A percentile compares a stretch with the other conserved stretches of the same genome.
Evolutionary conservation across 2,113 vertebrate genomes (phyloP).

Genomic region (Acanthisitta chloris): DNA sequence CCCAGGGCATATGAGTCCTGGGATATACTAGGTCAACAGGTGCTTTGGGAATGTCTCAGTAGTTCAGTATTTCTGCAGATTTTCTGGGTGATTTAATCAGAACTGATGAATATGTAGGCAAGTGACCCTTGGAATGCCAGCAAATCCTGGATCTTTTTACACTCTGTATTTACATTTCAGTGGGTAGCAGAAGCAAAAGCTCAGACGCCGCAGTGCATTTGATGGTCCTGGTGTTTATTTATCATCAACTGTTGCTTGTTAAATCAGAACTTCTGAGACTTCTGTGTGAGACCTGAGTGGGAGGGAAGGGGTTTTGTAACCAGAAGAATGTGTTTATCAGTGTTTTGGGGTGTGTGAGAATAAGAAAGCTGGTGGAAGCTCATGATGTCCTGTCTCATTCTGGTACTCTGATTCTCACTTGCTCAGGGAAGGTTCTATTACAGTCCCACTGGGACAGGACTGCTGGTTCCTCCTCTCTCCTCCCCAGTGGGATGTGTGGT

Average conservation of each 20-base stretch:
- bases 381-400: background rate
- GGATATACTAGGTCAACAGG: background rate
- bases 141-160: background rate
- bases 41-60: background rate
- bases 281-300: constrained; percentile 37
- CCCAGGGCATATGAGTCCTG: background rate
- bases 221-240: constrained; percentile 56
- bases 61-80: background rate
- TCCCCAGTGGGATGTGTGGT: background rate
- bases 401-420: accelerated
- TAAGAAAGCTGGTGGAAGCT: background rate
- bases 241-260: constrained; percentile 3
- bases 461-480: background rate
- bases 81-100: background rate
- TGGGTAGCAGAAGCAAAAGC: constrained; percentile 14
- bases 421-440: background rate
- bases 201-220: background rate
- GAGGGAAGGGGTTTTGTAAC: constrained; percentile 43
- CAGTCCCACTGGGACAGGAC: background rate
- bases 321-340: constrained; percentile 2
- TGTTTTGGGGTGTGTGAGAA: background rate
- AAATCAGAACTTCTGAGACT: constrained; percentile 49
- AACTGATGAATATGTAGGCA: background rate
- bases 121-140: background rate
- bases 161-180: constrained; percentile 22